A percentile compares a stretch with the other conserved stretches of the same genome.
These are phyloP conservation scores for Pseudomyrmex flavicornis DNA, from an alignment of 1,140 invertebrate species.

Conservation along the genomic window DNA sequence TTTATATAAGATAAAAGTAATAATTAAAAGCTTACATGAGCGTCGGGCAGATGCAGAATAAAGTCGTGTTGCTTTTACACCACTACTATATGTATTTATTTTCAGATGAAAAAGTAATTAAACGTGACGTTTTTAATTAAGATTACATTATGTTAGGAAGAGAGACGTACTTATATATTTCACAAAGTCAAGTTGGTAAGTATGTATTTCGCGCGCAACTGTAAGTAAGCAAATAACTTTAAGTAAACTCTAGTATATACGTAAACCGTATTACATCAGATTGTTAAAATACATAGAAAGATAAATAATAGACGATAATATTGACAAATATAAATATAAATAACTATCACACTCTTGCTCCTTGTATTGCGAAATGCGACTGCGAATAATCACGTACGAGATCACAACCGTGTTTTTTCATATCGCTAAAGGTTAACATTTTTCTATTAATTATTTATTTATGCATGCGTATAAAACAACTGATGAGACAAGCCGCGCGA, in stretches of 20 bases:
- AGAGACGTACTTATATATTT: too few species aligned
- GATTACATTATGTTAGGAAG: neutral
- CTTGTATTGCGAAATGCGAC: neutral
- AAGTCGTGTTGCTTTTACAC: conserved; percentile 3
- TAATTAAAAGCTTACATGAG: conserved; percentile 52
- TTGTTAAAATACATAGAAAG: too few species aligned
- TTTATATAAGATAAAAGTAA: conserved; percentile 34
- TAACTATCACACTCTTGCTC: neutral
- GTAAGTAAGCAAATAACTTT: too few species aligned
- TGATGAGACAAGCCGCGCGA: conserved; percentile 30
- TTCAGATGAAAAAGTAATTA: conserved; percentile 14
- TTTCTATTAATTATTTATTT: conserved; percentile 49
- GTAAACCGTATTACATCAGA: too few species aligned
- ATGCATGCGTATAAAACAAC: conserved; percentile 16
- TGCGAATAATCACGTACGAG: neutral
- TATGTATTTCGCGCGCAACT: too few species aligned
- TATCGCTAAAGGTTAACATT: neutral
- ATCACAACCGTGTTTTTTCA: neutral
- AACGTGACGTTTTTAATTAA: conserved; percentile 13
- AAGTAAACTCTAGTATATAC: too few species aligned
- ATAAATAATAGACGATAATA: too few species aligned
- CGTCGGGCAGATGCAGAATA: neutral
- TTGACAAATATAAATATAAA: too few species aligned
- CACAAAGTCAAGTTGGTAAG: too few species aligned
- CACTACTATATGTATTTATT: neutral